Percentiles rank a stretch among this genome's conserved stretches.
Evolutionary conservation across 2,888 invertebrate genomes (phyloP).

Genomic region (Mesoligia furuncula): DNA sequence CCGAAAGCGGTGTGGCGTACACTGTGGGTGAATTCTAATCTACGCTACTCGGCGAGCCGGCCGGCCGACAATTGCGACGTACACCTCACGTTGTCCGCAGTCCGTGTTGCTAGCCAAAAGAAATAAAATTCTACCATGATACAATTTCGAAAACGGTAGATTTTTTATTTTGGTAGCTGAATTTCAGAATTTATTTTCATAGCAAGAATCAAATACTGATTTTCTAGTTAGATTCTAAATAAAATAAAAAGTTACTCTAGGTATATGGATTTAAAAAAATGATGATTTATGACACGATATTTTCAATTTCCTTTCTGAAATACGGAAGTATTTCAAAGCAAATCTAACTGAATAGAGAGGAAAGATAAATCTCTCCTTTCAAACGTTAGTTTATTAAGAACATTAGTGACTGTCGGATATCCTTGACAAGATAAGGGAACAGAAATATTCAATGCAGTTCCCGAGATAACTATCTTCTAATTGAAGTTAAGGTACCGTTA

Average conservation of each 20-base stretch:
- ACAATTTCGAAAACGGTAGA: slow-evolving; percentile 44
- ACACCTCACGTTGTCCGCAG: slow-evolving; percentile 63
- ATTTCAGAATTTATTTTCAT: not conserved
- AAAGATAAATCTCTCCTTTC: slow-evolving; percentile 22
- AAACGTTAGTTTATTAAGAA: slow-evolving; percentile 32
- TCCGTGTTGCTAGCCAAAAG: slow-evolving; percentile 59
- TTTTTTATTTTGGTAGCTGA: not conserved
- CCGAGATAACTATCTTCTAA: slow-evolving; percentile 31
- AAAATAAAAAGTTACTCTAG: not conserved
- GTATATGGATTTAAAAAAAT: not conserved
- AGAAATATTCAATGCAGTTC: slow-evolving; percentile 41
- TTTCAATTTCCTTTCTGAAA: not conserved
- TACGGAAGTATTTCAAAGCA: not conserved
- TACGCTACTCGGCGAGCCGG: slow-evolving; percentile 50
- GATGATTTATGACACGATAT: not conserved
- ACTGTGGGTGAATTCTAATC: slow-evolving; percentile 50
- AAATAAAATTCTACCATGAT: slow-evolving; percentile 49
- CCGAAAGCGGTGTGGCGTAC: slow-evolving; percentile 40
- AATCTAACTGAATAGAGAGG: slow-evolving; percentile 4
- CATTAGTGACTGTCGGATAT: slow-evolving; percentile 39
- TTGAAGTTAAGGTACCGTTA: slow-evolving; percentile 12
- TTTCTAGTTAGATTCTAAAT: not conserved
- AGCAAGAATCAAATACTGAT: not conserved
- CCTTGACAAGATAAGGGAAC: slow-evolving; percentile 28
- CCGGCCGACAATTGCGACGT: slow-evolving; percentile 59